These are phyloP conservation scores for Altica lythri DNA, from an alignment of 2,888 invertebrate species.

Conservation along the genomic window DNA sequence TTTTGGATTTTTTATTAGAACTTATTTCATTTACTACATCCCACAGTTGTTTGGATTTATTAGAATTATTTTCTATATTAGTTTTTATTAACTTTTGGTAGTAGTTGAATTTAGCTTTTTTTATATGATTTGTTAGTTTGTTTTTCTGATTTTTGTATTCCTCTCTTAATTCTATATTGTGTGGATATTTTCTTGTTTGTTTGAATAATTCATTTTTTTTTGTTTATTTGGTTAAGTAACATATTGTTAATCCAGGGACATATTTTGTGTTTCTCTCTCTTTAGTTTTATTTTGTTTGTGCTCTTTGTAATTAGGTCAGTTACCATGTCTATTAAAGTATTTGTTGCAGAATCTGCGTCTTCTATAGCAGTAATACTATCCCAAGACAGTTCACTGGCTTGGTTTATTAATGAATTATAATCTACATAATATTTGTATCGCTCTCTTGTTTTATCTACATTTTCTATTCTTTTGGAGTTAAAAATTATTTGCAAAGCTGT, in stretches of 20 bases:
- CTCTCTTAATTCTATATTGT: background rate
- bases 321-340: no score
- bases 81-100: background rate
- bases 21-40: background rate
- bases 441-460: background rate
- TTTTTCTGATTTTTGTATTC: background rate
- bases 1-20: background rate
- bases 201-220: background rate
- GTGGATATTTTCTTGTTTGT: background rate
- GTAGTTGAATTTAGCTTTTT: background rate
- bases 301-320: background rate
- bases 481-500: no score
- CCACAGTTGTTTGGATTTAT: background rate
- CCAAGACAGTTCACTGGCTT: background rate
- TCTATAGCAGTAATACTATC: background rate
- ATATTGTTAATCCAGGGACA: background rate
- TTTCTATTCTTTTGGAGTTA: no score
- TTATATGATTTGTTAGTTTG: background rate
- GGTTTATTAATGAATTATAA: background rate
- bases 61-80: background rate
- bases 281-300: background rate
- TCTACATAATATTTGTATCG: background rate
- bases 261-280: background rate
- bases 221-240: background rate
- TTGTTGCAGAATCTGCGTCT: no score